Evolutionary conservation across 2,113 vertebrate species (phyloP).

Genomic region (Muscicapa adusta): DNA sequence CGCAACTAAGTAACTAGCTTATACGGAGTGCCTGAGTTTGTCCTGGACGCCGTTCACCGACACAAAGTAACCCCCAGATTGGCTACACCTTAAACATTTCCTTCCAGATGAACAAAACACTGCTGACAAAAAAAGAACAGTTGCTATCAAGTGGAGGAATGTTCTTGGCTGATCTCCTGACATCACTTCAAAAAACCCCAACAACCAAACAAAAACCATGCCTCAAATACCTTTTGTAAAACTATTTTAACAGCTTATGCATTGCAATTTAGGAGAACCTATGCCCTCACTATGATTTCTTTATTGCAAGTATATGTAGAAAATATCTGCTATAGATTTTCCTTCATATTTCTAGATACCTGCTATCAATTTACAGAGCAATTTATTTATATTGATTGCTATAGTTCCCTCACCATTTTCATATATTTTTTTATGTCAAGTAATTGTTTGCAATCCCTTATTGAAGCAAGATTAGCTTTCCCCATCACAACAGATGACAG

Average conservation of each 20-base stretch:
- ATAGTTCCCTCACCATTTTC: neutral
- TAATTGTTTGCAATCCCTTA: neutral
- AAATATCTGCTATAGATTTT: neutral
- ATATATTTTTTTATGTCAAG: neutral
- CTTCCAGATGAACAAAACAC: neutral
- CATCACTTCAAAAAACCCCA: no score
- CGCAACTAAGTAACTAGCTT: no score
- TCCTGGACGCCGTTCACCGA: no score
- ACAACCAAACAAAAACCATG: neutral
- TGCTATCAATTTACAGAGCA: neutral
- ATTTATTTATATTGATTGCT: neutral
- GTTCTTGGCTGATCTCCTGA: neutral
- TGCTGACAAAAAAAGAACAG: neutral
- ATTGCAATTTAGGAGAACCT: neutral
- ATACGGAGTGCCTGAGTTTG: no score
- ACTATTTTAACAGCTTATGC: neutral
- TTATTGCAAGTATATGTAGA: neutral
- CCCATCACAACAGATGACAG: neutral
- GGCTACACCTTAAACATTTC: neutral
- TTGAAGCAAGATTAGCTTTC: neutral
- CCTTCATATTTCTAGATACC: neutral
- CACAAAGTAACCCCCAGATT: no score
- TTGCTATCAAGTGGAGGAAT: neutral
- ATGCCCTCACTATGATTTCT: neutral
- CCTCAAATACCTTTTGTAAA: neutral